Evolutionary conservation across 2,888 invertebrate genomes (phyloP), one percentile per base, ranked within the genome.

Genomic region (Apotomis capreana): DNA sequence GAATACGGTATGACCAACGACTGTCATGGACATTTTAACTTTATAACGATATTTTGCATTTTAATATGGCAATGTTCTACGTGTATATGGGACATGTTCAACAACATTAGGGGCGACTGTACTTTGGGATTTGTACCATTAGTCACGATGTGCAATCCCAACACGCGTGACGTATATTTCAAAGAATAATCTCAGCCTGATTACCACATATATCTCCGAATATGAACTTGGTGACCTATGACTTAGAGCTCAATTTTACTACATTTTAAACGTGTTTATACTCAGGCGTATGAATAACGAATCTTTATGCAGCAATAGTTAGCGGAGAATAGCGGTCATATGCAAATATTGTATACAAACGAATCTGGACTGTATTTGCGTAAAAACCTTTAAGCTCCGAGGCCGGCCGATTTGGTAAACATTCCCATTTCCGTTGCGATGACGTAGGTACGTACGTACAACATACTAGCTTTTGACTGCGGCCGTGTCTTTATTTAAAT

Each of bases 321-420:
- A 44, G 44, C 26, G 44, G 26, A 65, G 26, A 55, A 65, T 55
- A 46, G 64, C 55, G 55, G 55, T 55, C 40, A 55, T 65, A 65
- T 46, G 55, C 44, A 65, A 55, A 44, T 55, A 54, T 55, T 65
- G 61, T 65, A 8, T n/a, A 62, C 52, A 52, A 63, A 52, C 37
- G n/a, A 44, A 15, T 44, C 13, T 8, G 12, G n/a, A 65, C 37
- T 55, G 26, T 64, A 54, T 55, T 65, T 55, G 46, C 55, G 64
- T 65, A 44, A 36, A 49, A 64, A 54, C 40, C 63, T 40, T 8
- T 6, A 10, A 49, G 63, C 5, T n/a, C 36, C 40, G 54, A 64
- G 54, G 63, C 54, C 63, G 15, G 46, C 26, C 55, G 26, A 44
- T 46, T 55, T 55, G 44, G 8, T 44, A 64, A 63, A 64, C 37